Conservation (phyloP, 1,140 invertebrate species). For the Aphelenchoides besseyi region DNA sequence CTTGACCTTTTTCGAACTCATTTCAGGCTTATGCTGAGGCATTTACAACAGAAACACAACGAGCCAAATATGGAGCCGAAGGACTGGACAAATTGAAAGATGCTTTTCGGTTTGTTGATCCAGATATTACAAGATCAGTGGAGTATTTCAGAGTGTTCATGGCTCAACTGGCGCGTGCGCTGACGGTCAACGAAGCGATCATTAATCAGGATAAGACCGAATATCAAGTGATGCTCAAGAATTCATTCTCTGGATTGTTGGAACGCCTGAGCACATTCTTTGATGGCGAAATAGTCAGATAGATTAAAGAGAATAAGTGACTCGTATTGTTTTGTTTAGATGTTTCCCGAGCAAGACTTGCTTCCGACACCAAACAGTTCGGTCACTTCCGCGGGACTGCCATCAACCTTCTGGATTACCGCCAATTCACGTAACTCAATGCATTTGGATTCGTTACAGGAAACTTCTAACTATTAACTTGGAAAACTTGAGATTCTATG, state of each 20-base stretch:
- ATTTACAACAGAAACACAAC: conserved; percentile 41
- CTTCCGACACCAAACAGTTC: neutral
- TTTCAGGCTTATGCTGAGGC: conserved; percentile 47
- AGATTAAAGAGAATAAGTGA: neutral
- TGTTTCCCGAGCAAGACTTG: neutral
- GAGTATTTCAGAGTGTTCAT: conserved; percentile 39
- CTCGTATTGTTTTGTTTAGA: neutral
- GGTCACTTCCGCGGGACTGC: neutral
- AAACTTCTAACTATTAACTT: too few relatives aligned
- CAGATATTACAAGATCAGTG: neutral
- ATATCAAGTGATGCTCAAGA: conserved; percentile 46
- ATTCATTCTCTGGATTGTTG: conserved; percentile 53
- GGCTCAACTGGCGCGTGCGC: conserved; percentile 36
- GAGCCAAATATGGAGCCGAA: conserved; percentile 36
- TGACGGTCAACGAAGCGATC: conserved; percentile 44
- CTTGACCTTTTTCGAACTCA: too few relatives aligned
- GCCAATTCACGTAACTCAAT: neutral
- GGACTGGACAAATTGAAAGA: conserved; percentile 31
- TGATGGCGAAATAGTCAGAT: conserved; percentile 48
- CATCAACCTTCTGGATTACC: neutral
- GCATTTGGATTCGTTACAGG: conserved; percentile 18
- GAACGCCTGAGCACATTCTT: conserved; percentile 46
- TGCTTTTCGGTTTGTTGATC: conserved; percentile 37
- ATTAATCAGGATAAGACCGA: conserved; percentile 42
- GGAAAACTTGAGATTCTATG: too few relatives aligned